Evolutionary conservation across 1,140 invertebrate genomes (phyloP).

Genomic region (Sycophila sp.): DNA sequence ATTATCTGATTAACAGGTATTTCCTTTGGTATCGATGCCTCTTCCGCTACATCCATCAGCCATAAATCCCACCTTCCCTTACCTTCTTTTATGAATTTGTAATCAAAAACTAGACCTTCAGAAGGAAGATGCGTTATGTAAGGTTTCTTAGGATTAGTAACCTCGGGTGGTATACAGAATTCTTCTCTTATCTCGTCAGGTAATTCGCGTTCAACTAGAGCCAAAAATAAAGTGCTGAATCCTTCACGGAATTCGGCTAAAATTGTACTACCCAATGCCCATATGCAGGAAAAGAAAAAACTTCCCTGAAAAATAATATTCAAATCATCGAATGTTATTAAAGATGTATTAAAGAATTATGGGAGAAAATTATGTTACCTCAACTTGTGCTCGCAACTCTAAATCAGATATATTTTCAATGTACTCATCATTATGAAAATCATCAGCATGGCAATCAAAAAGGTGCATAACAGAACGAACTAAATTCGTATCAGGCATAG

Average conservation of each 20-base stretch:
- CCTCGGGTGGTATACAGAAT: conserved; percentile 67
- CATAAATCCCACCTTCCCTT: conserved; percentile 90
- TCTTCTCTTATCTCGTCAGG: conserved; percentile 68
- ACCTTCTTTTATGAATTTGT: conserved; percentile 89
- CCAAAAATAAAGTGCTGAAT: conserved; percentile 84
- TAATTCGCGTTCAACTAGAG: conserved; percentile 78
- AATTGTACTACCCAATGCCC: conserved; percentile 88
- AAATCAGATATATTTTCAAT: conserved; percentile 76
- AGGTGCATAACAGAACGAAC: conserved; percentile 86
- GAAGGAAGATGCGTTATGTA: conserved; percentile 81
- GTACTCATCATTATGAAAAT: conserved; percentile 84
- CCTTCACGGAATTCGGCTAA: conserved; percentile 79
- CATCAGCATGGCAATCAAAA: conserved; percentile 89
- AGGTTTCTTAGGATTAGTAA: conserved; percentile 71
- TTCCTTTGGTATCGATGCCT: conserved; percentile 85
- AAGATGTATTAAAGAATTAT: neutral
- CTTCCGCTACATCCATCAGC: conserved; percentile 82
- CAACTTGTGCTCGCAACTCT: conserved; percentile 80
- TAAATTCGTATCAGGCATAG: conserved; percentile 86
- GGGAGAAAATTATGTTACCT: conserved; percentile 62
- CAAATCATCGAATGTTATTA: neutral
- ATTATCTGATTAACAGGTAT: conserved; percentile 94
- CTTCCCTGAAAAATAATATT: conserved; percentile 73
- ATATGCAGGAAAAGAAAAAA: conserved; percentile 92
- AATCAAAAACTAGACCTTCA: conserved; percentile 86